These are phyloP conservation scores for Pseudocheirus occidentalis DNA, from an alignment of 2,797 vertebrate species.

Conservation along the genomic window DNA sequence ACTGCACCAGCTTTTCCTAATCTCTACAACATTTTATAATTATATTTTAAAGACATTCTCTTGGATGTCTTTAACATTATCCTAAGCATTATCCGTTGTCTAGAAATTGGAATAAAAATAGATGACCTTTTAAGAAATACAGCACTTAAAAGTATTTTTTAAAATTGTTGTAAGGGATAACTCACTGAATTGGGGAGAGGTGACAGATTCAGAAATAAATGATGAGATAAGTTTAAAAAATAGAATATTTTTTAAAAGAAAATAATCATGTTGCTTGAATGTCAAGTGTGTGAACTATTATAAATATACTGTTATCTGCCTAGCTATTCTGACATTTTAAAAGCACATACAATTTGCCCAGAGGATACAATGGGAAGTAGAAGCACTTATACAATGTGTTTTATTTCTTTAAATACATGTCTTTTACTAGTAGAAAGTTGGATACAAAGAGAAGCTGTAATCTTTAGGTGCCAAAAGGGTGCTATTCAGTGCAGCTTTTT, in stretches of 20 bases:
- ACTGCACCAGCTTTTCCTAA: constrained; percentile 37
- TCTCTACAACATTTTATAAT: neutral
- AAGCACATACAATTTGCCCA: neutral
- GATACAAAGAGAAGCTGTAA: neutral
- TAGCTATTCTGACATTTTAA: neutral
- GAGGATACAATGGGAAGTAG: neutral
- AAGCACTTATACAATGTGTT: neutral
- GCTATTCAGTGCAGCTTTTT: neutral
- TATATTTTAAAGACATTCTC: neutral
- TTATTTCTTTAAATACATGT: neutral
- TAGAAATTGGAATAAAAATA: neutral
- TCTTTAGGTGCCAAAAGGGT: neutral
- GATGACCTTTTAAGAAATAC: neutral
- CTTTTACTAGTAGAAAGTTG: neutral
- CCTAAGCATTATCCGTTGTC: neutral
- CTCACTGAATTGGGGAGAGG: neutral
- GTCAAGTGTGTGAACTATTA: neutral
- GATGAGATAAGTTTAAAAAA: neutral
- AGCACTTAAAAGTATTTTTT: neutral
- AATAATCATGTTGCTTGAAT: neutral
- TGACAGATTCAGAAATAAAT: neutral
- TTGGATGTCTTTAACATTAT: no score
- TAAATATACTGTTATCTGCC: neutral
- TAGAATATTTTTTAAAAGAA: neutral
- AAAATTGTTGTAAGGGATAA: neutral